Evolutionary conservation across 2,797 vertebrate genomes (phyloP), one percentile per base, ranked within the genome.

Genomic region (Pantherophis vulpinus): DNA sequence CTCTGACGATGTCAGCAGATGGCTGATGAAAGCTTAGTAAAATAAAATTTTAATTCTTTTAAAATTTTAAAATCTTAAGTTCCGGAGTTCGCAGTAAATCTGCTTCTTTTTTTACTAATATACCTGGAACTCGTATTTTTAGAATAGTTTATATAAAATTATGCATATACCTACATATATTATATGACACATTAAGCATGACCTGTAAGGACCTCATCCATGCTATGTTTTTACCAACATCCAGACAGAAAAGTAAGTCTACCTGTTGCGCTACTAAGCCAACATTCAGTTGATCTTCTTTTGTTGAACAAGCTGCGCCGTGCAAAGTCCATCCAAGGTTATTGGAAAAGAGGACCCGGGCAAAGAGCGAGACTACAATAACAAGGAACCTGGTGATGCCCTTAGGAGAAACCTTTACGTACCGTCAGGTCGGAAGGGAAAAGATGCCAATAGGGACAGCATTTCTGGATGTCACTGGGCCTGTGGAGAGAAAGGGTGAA

Each of bases 371-470:
- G 20, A 47, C 18, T 25, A 83, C 37, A 23, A 47, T 83, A 47
- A 23, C 74, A 23, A 25, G 25, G 74, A 42, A 12, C 74, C 74
- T 25, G 9, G 25, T 4, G 74, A 25, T 1, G 37, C 18, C 37
- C 37, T 23, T 42, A 10, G 74, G 18, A 79, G 32, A 37, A 18
- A 79, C 0, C 3, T 20, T 9, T 23, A 42, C 74, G 0, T 93
- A 98, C 98, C 97, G 97, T 94, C 90, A 98, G 92, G 83, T 98
- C 98, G 0, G 98, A 98, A 59, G 60, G 93, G 93, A 98, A 98
- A 94, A 98, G 95, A 0, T 93, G 96, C 98, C 98, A 98, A 61
- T 98, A 98, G 7, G 0, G 0, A 51, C 98, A 98, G 95, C 97
- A 98, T 3, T 58, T 18, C n/a, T 2, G 2, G 0, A 29, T 0